Evolutionary conservation across 2,113 vertebrate species (phyloP).

Genomic region (Spilogale gracilis): DNA sequence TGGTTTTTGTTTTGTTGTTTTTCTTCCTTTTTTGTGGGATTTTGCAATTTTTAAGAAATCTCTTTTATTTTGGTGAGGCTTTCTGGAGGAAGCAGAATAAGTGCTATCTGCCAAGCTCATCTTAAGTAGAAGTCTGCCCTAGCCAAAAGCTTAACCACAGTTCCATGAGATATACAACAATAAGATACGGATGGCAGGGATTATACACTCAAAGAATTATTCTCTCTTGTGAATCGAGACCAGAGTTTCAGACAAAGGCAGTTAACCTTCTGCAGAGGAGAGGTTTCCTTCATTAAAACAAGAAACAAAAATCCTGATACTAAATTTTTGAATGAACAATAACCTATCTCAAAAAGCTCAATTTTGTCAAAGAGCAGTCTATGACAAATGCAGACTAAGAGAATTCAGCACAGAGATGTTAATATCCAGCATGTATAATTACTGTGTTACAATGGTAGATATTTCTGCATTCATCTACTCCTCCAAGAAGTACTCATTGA

Average conservation of each 20-base stretch:
- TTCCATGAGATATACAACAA: not conserved
- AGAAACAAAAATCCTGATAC: not conserved
- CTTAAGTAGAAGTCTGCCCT: not conserved
- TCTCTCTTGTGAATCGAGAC: not conserved
- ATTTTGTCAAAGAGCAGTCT: not conserved
- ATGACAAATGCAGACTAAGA: not conserved
- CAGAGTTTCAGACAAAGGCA: not conserved
- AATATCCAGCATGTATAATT: not conserved
- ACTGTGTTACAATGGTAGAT: not conserved
- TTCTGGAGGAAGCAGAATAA: not conserved
- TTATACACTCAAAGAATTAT: not conserved
- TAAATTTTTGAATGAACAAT: not conserved
- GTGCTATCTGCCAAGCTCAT: not conserved
- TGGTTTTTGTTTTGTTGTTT: not conserved
- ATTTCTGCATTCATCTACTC: slow-evolving; percentile 29
- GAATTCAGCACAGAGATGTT: not conserved
- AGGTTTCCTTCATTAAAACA: not conserved
- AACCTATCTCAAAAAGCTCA: not conserved
- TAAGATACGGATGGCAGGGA: not conserved
- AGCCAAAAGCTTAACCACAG: not conserved
- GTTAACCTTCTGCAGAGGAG: not conserved
- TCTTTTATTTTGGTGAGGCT: not conserved
- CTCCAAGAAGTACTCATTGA: not conserved
- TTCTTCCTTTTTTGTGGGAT: not conserved
- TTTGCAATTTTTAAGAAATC: not conserved